These are phyloP conservation scores for Drosophila diplacantha DNA, from an alignment of 2,888 invertebrate genomes.

Conservation along the genomic window DNA sequence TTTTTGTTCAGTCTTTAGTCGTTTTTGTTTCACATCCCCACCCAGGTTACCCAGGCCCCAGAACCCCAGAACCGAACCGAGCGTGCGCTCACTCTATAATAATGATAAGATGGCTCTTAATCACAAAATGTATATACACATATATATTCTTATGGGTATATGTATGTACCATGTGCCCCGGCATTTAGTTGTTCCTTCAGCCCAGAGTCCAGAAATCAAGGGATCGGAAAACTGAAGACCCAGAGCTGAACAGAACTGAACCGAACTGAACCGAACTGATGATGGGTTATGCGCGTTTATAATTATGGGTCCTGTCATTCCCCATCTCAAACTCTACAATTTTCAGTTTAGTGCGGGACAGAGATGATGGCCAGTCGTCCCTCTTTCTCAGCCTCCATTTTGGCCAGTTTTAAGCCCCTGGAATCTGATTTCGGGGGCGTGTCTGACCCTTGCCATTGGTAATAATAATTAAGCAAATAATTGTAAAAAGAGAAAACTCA, in stretches of 20 bases:
- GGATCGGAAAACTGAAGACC: slow-evolving; percentile 18
- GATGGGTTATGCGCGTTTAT: slow-evolving; percentile 76
- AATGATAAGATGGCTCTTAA: slow-evolving; percentile 78
- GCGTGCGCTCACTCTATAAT: slow-evolving; percentile 74
- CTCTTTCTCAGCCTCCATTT: slow-evolving; percentile 17
- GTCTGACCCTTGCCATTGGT: slow-evolving; percentile 16
- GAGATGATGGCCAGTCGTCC: slow-evolving; percentile 9
- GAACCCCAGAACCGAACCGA: slow-evolving; percentile 33
- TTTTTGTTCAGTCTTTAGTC: slow-evolving; percentile 1
- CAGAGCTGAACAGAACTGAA: slow-evolving; percentile 11
- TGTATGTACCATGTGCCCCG: slow-evolving; percentile 51
- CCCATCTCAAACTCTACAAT: slow-evolving; percentile 64
- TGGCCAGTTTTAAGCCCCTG: slow-evolving; percentile 28
- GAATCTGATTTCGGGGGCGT: slow-evolving; percentile 36
- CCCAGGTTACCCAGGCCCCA: slow-evolving; percentile 9
- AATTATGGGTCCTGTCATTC: slow-evolving; percentile 78
- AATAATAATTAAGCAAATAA: slow-evolving; percentile 23
- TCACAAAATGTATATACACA: slow-evolving; percentile 77
- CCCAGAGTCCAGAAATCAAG: slow-evolving; percentile 20
- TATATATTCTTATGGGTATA: slow-evolving; percentile 37
- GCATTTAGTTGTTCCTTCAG: slow-evolving; percentile 60
- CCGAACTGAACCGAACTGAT: slow-evolving; percentile 54
- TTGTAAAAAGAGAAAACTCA: slow-evolving; percentile 54
- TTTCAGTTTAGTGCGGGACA: slow-evolving; percentile 45
- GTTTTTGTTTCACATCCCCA: slow-evolving; percentile 30